phyloP scores from a whole-genome alignment of 2,888 invertebrate species.

The Eupithecia dodoneata region DNA sequence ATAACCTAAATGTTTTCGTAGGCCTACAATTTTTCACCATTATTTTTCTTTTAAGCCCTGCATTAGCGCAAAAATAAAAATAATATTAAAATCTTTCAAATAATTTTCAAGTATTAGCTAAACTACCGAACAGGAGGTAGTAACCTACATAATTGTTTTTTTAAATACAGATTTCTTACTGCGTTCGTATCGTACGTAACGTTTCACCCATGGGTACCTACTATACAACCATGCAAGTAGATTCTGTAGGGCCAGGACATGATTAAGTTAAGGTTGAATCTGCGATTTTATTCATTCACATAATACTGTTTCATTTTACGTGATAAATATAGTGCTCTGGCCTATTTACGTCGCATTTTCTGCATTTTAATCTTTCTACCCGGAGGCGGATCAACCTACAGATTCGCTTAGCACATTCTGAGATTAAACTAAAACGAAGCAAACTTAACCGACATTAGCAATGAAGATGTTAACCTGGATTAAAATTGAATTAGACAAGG shows the following conservation, averaged over 20 bases:
- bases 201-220: not conserved
- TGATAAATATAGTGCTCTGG: slow-evolving; percentile 8
- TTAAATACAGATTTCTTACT: not conserved
- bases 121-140: too few relatives aligned
- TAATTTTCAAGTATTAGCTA: too few relatives aligned
- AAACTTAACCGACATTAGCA: not conserved
- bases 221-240: not conserved
- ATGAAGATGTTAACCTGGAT: not conserved
- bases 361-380: slow-evolving; percentile 5
- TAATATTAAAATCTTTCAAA: too few relatives aligned
- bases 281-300: slow-evolving; percentile 9
- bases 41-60: too few relatives aligned
- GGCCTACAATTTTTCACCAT: too few relatives aligned
- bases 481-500: not conserved
- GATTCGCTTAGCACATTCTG: slow-evolving; percentile 10
- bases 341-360: slow-evolving; percentile 16
- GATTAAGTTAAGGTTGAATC: not conserved
- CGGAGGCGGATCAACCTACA: slow-evolving; percentile 6
- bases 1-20: too few relatives aligned
- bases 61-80: too few relatives aligned
- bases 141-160: too few relatives aligned
- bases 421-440: slow-evolving; percentile 8
- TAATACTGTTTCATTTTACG: not conserved
- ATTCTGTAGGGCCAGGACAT: not conserved
- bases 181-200: not conserved